Evolutionary conservation across 2,888 invertebrate genomes (phyloP).

Genomic region (Sialis lutaria): DNA sequence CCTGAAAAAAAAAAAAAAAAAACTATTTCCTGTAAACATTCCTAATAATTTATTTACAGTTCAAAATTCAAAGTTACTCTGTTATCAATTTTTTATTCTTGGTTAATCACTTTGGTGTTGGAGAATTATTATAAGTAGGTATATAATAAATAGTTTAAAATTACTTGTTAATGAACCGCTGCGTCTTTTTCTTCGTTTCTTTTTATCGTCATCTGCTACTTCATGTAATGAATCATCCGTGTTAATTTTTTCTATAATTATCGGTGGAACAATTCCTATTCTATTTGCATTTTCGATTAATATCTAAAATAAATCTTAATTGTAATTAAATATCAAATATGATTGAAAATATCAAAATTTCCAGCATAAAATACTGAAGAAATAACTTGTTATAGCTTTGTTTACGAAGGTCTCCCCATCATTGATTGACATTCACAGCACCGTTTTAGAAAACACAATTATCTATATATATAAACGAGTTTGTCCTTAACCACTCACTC

Average conservation of each 20-base stretch:
- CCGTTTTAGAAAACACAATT: too few species aligned
- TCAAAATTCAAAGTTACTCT: too few species aligned
- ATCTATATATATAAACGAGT: too few species aligned
- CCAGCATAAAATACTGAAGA: too few species aligned
- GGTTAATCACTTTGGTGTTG: too few species aligned
- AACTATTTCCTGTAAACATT: constrained; percentile 5
- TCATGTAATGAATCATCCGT: constrained; percentile 14
- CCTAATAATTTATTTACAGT: too few species aligned
- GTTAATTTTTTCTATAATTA: constrained; percentile 28
- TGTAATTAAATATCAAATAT: background rate
- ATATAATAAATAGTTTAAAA: constrained; percentile 10
- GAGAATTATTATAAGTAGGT: too few species aligned
- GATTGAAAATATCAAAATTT: too few species aligned
- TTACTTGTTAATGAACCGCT: constrained; percentile 77
- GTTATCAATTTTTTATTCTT: too few species aligned
- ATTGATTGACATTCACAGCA: too few species aligned
- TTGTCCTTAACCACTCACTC: too few species aligned
- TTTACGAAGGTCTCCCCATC: constrained; percentile 5
- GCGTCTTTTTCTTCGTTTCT: constrained; percentile 59
- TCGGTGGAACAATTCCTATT: constrained; percentile 55
- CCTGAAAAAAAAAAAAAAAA: constrained; percentile 28
- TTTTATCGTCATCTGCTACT: constrained; percentile 29
- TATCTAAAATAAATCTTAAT: constrained; percentile 29
- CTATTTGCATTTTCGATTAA: constrained; percentile 59
- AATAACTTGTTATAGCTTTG: background rate